These are phyloP conservation scores for Felis catus DNA, from an alignment of 2,113 vertebrate species.

Conservation along the genomic window DNA sequence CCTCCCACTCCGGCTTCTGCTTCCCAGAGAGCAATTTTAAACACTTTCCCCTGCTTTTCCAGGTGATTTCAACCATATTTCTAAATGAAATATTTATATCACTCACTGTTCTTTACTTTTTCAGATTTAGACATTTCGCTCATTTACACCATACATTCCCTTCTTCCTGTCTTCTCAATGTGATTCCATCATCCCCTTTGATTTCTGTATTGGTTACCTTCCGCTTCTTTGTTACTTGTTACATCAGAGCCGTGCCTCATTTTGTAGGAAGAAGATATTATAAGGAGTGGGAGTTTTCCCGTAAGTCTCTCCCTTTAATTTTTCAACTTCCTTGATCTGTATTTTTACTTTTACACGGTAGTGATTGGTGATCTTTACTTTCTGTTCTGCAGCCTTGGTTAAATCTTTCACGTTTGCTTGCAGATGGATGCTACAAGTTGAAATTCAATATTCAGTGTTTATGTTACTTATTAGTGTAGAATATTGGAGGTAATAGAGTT, in stretches of 20 bases:
- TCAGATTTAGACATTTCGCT: background rate
- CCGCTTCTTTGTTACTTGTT: background rate
- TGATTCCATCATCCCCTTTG: background rate
- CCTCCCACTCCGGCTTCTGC: background rate
- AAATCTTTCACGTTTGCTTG: slow-evolving; percentile 5
- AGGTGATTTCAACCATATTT: background rate
- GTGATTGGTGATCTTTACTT: background rate
- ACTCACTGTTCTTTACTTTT: background rate
- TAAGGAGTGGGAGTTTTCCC: background rate
- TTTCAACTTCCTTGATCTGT: background rate
- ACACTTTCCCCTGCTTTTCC: background rate
- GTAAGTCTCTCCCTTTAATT: background rate
- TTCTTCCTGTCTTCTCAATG: background rate
- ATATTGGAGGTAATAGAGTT: background rate
- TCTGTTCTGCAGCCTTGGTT: background rate
- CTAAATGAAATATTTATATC: background rate
- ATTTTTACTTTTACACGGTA: background rate
- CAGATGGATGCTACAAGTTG: background rate
- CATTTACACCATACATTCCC: too few relatives aligned
- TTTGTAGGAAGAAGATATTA: background rate
- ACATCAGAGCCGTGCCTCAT: background rate
- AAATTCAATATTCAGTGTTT: background rate
- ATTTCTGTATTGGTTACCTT: background rate
- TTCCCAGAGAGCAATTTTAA: background rate
- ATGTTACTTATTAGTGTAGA: background rate